A percentile compares a stretch with the other conserved stretches of the same genome.
These are phyloP conservation scores for Ceriagrion tenellum DNA, from an alignment of 2,888 invertebrate species.

Conservation along the genomic window DNA sequence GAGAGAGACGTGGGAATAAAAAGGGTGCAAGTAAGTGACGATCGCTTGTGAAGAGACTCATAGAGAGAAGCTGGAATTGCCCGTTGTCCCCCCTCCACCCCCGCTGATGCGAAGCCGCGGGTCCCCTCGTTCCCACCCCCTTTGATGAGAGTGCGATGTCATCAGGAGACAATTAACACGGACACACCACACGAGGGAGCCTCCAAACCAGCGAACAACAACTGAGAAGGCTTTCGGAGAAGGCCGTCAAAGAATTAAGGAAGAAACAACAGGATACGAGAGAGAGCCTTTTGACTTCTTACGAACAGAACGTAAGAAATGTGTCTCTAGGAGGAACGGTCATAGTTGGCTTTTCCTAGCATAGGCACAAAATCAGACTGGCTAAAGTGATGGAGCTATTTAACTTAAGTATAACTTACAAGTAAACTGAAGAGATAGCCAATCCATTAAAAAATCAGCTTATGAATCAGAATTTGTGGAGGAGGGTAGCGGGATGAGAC, in stretches of 20 bases:
- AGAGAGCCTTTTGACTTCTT: neutral
- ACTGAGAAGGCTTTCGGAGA: neutral
- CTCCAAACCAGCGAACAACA: neutral
- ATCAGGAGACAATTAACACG: constrained; percentile 7
- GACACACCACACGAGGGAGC: neutral
- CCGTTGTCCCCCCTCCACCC: too few relatives aligned
- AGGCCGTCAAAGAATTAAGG: neutral
- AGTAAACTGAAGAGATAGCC: too few relatives aligned
- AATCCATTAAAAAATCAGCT: too few relatives aligned
- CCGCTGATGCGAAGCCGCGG: neutral
- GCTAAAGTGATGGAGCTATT: too few relatives aligned
- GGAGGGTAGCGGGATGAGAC: too few relatives aligned
- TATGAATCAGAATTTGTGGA: too few relatives aligned
- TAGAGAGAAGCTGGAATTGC: too few relatives aligned
- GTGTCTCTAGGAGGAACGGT: too few relatives aligned
- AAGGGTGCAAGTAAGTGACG: neutral
- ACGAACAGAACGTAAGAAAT: too few relatives aligned
- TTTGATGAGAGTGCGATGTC: neutral
- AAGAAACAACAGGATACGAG: neutral
- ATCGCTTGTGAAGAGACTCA: neutral
- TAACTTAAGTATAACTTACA: too few relatives aligned
- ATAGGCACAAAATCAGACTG: too few relatives aligned
- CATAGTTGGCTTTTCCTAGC: too few relatives aligned
- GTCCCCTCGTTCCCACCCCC: neutral
- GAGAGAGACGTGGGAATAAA: neutral